Percentiles rank a stretch among this genome's conserved stretches.
Evolutionary conservation across 2,797 vertebrate genomes (phyloP).

Genomic region (Coreius guichenoti): DNA sequence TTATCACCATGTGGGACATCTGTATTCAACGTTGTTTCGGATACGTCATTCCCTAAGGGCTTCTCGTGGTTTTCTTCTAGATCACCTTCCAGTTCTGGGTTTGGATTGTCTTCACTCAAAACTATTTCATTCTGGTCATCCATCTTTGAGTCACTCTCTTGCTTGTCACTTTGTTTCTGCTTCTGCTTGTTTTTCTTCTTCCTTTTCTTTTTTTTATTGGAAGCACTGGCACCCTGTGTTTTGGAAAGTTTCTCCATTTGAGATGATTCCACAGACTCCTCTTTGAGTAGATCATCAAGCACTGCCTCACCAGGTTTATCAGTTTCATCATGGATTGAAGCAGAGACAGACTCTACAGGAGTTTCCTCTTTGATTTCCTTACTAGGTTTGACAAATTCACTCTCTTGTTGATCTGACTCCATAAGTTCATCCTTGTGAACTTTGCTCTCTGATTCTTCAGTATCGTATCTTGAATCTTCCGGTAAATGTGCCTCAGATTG

Average conservation of each 20-base stretch:
- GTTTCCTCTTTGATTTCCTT: conserved; percentile 25
- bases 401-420: conserved; percentile 22
- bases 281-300: conserved; percentile 37
- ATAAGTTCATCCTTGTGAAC: not conserved
- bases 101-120: conserved; percentile 9
- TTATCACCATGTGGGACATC: conserved; percentile 13
- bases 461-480: not conserved
- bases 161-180: conserved; percentile 60
- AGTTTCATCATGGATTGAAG: not conserved
- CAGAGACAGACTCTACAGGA: not conserved
- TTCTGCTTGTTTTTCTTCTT: conserved; percentile 75
- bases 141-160: conserved; percentile 26
- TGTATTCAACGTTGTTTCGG: not conserved
- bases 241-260: conserved; percentile 31
- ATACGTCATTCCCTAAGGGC: conserved; percentile 29
- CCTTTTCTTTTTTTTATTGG: conserved; percentile 77
- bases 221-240: conserved; percentile 54
- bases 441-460: conserved; percentile 24
- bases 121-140: conserved; percentile 32
- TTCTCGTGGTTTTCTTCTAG: not conserved
- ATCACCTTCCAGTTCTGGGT: conserved; percentile 10
- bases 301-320: conserved; percentile 25
- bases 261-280: conserved; percentile 4
- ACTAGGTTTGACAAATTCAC: conserved; percentile 23
- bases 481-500: conserved; percentile 19